A percentile compares a stretch with the other conserved stretches of the same genome.
phyloP scores from a whole-genome alignment of 2,888 invertebrate genomes.

The Polyommatus icarus region DNA sequence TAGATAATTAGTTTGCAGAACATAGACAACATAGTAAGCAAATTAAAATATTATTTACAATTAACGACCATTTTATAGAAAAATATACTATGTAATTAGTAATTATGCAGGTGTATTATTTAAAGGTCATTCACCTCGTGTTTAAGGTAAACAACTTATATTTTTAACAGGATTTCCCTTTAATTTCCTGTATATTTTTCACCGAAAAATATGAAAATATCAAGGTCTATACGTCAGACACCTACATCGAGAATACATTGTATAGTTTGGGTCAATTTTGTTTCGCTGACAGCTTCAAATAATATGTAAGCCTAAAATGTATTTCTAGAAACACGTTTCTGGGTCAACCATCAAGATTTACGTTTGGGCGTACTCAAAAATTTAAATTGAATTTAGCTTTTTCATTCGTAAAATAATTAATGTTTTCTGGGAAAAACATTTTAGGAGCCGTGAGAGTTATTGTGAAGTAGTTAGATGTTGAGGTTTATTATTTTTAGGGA shows the following conservation, averaged over 20 bases:
- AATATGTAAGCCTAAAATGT: not conserved
- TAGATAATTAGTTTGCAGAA: not conserved
- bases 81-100: not conserved
- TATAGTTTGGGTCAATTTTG: not conserved
- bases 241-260: not conserved
- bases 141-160: not conserved
- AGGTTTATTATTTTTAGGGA: not conserved
- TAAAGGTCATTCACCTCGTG: constrained; percentile 24
- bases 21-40: not conserved
- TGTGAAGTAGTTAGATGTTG: not conserved
- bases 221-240: not conserved
- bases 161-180: not conserved
- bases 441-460: not conserved
- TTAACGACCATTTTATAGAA: too few relatives aligned
- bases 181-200: not conserved
- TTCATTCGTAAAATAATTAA: not conserved
- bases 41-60: not conserved
- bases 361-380: not conserved
- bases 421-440: constrained; percentile 2
- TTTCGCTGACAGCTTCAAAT: not conserved
- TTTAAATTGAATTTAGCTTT: not conserved
- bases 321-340: constrained; percentile 11
- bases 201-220: not conserved
- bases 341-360: constrained; percentile 1
- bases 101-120: not conserved